phyloP scores from a whole-genome alignment of 2,888 invertebrate genomes.

The Meiosimyza platycephala region DNA sequence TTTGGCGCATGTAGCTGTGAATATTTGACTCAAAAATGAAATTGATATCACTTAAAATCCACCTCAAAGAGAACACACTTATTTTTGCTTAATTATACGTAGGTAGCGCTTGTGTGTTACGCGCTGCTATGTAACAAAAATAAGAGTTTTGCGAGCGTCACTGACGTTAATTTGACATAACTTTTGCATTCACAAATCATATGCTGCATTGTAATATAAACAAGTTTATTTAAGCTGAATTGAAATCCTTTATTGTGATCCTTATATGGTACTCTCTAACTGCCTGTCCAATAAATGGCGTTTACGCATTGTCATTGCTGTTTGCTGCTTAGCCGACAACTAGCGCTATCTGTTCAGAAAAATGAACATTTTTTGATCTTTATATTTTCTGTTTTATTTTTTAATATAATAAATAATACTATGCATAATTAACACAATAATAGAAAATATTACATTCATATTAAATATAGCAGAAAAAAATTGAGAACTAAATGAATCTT shows the following conservation, averaged over 20 bases:
- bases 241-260: conserved; percentile 49
- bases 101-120: no score
- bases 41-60: no score
- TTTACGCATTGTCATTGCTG: no score
- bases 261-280: conserved; percentile 49
- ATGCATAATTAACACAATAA: no score
- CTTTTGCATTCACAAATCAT: conserved; percentile 46
- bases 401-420: background rate
- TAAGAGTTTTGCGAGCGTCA: conserved; percentile 42
- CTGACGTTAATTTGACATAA: conserved; percentile 59
- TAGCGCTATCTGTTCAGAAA: background rate
- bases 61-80: no score
- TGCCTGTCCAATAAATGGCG: no score
- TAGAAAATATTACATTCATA: no score
- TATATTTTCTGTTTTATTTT: background rate
- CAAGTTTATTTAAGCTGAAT: conserved; percentile 51
- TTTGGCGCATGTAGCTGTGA: no score
- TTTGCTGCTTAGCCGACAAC: background rate
- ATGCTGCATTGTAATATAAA: conserved; percentile 40
- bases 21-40: no score
- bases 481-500: no score
- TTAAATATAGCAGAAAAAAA: no score
- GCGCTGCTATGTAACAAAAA: background rate
- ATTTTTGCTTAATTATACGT: no score
- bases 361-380: background rate